Percentiles rank a stretch among this genome's conserved stretches.
Conservation (phyloP, 2,113 vertebrate genomes). For the Nothocercus nigrocapillus region DNA sequence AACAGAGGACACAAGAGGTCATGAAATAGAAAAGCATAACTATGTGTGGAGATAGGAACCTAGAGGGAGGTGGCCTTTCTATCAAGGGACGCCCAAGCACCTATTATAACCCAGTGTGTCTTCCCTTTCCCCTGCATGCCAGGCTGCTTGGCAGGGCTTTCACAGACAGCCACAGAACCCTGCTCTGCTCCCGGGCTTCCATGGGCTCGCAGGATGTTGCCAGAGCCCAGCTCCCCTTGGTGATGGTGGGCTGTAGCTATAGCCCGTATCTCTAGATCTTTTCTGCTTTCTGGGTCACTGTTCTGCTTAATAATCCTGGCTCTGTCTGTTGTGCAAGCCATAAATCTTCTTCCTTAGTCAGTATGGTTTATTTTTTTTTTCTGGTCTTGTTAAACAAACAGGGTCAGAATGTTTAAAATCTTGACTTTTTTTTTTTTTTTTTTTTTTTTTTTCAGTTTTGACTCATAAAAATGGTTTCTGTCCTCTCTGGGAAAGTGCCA, state of each 20-base stretch:
- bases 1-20: not conserved
- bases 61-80: not conserved
- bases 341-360: constrained; percentile 60
- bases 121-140: not conserved
- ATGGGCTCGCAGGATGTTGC: not conserved
- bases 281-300: constrained; percentile 55
- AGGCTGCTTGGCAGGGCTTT: not conserved
- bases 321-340: constrained; percentile 45
- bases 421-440: not conserved
- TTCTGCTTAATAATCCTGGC: constrained; percentile 54
- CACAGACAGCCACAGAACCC: not conserved
- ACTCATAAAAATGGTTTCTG: not conserved
- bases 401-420: constrained; percentile 56
- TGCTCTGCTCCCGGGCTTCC: not conserved
- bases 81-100: not conserved
- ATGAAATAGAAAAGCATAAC: not conserved
- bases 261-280: constrained; percentile 34
- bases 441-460: constrained; percentile 28
- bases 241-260: not conserved
- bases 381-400: constrained; percentile 52
- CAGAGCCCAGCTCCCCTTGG: not conserved
- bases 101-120: not conserved
- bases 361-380: constrained; percentile 45
- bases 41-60: not conserved
- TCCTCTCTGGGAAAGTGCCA: not conserved